A percentile compares a stretch with the other conserved stretches of the same genome.
Conservation (phyloP, 2,888 invertebrate species). For the Branchipolynoe longqiensis region DNA sequence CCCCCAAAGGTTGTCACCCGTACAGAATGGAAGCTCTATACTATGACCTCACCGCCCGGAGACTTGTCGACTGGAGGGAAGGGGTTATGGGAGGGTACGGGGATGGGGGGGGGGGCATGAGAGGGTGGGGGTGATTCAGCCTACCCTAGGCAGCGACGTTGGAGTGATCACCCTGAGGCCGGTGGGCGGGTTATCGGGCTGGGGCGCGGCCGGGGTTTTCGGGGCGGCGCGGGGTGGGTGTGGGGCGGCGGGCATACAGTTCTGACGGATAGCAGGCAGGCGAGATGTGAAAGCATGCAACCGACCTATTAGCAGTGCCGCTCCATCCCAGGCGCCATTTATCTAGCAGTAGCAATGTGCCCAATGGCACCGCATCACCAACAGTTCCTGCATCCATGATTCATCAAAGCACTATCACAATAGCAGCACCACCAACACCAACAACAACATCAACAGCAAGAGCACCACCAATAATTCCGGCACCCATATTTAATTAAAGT, state of each 20-base stretch:
- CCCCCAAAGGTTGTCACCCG: too few species aligned
- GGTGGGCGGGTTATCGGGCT: not conserved
- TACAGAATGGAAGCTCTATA: too few species aligned
- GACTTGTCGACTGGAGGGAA: not conserved
- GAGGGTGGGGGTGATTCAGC: not conserved
- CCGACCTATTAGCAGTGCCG: not conserved
- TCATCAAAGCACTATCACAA: too few species aligned
- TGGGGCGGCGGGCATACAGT: not conserved
- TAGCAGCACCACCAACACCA: too few species aligned
- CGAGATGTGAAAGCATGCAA: constrained; percentile 6
- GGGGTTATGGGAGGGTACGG: not conserved
- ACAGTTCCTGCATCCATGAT: too few species aligned
- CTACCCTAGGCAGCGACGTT: too few species aligned
- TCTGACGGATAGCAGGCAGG: not conserved
- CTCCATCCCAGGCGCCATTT: constrained; percentile 13
- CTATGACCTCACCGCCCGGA: too few species aligned
- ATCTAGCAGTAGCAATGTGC: not conserved
- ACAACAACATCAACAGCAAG: too few species aligned
- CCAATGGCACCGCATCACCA: not conserved
- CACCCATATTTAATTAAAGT: too few species aligned
- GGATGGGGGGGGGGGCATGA: not conserved
- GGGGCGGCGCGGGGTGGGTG: not conserved
- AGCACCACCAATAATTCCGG: too few species aligned
- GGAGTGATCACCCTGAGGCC: too few species aligned
- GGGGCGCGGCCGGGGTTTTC: not conserved